Evolutionary conservation across 1,140 invertebrate genomes (phyloP).

Genomic region (Hyphantria cunea): DNA sequence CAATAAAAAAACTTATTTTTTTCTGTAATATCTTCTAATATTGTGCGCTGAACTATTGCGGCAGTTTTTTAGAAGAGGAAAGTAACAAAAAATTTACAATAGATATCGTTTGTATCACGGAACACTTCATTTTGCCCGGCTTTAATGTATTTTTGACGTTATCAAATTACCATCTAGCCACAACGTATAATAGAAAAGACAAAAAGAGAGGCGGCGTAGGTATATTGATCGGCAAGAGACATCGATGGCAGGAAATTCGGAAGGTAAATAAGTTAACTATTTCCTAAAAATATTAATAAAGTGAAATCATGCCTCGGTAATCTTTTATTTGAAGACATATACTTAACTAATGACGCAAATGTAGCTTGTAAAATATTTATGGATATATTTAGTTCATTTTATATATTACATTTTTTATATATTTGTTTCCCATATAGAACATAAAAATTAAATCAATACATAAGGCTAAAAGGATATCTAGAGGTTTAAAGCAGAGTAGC

Average conservation of each 20-base stretch:
- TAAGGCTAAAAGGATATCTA: constrained; percentile 31
- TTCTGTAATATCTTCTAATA: not conserved
- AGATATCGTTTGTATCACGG: not conserved
- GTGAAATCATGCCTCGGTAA: constrained; percentile 24
- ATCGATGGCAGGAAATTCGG: not conserved
- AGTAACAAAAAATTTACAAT: not conserved
- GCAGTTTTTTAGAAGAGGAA: not conserved
- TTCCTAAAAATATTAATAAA: constrained; percentile 33
- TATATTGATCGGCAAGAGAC: not conserved
- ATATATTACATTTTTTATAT: too few relatives aligned
- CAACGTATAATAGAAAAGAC: not conserved
- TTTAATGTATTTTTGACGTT: not conserved
- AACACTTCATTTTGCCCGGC: not conserved
- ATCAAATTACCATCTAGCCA: not conserved
- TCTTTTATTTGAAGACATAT: constrained; percentile 31
- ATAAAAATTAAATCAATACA: constrained; percentile 12
- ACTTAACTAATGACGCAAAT: constrained; percentile 13
- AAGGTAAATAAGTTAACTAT: not conserved
- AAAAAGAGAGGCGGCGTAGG: not conserved
- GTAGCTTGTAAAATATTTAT: constrained; percentile 27
- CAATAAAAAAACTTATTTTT: not conserved
- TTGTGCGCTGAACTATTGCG: not conserved
- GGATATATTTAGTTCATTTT: constrained; percentile 32
- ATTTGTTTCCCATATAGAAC: constrained; percentile 32
- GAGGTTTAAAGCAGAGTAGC: constrained; percentile 35